These are phyloP conservation scores for Xenopus laevis DNA, from an alignment of 2,113 vertebrate genomes.

Conservation along the genomic window DNA sequence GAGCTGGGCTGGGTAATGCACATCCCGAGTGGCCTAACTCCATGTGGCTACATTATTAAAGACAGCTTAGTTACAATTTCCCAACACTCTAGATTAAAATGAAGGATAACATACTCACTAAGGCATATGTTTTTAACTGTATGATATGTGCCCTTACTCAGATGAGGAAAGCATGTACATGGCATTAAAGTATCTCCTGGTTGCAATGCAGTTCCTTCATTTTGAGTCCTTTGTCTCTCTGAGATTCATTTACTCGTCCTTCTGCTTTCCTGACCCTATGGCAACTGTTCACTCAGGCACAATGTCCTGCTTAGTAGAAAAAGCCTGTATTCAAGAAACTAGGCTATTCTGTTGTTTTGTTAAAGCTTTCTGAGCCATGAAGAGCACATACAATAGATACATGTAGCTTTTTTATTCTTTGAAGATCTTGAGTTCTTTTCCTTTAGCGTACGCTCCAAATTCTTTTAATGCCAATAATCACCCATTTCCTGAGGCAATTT, in stretches of 20 bases:
- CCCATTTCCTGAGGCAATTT: conserved; percentile 23
- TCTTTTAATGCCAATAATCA: conserved; percentile 32
- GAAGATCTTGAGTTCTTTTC: conserved; percentile 57
- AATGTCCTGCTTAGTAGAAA: conserved; percentile 58
- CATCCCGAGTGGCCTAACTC: too few relatives aligned
- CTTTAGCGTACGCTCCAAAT: conserved; percentile 8
- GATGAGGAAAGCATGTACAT: too few relatives aligned
- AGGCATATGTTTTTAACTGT: too few relatives aligned
- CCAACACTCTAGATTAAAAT: too few relatives aligned
- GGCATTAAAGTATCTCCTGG: neutral
- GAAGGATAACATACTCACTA: too few relatives aligned
- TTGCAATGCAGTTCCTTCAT: conserved; percentile 26
- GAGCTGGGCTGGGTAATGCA: too few relatives aligned
- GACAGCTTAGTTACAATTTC: too few relatives aligned
- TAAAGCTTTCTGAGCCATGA: conserved; percentile 68
- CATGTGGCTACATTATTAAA: too few relatives aligned
- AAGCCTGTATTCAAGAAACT: conserved; percentile 59
- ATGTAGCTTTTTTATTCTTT: conserved; percentile 50
- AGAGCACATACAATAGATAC: conserved; percentile 66
- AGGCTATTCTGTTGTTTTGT: conserved; percentile 62
- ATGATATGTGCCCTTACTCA: too few relatives aligned
- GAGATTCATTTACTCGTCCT: conserved; percentile 51
- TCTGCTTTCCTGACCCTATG: conserved; percentile 59
- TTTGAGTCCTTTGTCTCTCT: conserved; percentile 54
- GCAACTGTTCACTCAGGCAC: conserved; percentile 60